Conservation (phyloP, 2,797 vertebrate genomes). For the Gobio occitaniae region DNA sequence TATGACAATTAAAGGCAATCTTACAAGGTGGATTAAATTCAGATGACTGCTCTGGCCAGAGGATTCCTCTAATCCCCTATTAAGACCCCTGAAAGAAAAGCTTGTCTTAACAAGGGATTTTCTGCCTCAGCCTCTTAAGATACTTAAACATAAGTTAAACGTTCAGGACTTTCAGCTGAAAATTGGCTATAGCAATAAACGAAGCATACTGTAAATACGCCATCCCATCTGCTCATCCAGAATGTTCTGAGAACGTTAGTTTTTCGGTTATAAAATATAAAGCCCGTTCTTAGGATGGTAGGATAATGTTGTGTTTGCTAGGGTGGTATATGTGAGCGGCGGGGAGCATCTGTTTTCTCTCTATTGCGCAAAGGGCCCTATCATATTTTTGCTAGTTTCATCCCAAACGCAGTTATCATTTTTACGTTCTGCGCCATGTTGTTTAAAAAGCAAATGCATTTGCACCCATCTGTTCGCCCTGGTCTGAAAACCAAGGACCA, state of each 20-base stretch:
- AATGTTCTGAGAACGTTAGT: not conserved
- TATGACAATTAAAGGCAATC: slow-evolving; percentile 60
- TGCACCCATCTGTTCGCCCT: no score
- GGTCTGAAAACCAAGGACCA: no score
- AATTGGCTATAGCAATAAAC: not conserved
- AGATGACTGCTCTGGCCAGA: slow-evolving; percentile 51
- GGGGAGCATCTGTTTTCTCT: not conserved
- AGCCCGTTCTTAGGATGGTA: not conserved
- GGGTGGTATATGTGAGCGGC: not conserved
- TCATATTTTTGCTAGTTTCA: no score
- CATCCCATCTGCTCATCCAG: not conserved
- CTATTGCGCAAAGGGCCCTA: not conserved
- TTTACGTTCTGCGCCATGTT: no score
- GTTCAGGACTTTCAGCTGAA: not conserved
- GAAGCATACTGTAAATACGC: not conserved
- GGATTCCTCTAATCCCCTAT: slow-evolving; percentile 53
- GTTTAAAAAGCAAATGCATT: no score
- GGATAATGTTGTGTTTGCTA: no score
- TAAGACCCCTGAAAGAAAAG: slow-evolving; percentile 49
- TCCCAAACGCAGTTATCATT: no score
- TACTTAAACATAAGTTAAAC: slow-evolving; percentile 48
- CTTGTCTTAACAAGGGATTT: slow-evolving; percentile 55
- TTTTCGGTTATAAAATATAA: not conserved
- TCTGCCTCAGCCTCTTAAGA: slow-evolving; percentile 50
- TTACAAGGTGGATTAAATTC: slow-evolving; percentile 59